These are phyloP conservation scores for Diabrotica balteata DNA, from an alignment of 2,888 invertebrate species.

Conservation along the genomic window DNA sequence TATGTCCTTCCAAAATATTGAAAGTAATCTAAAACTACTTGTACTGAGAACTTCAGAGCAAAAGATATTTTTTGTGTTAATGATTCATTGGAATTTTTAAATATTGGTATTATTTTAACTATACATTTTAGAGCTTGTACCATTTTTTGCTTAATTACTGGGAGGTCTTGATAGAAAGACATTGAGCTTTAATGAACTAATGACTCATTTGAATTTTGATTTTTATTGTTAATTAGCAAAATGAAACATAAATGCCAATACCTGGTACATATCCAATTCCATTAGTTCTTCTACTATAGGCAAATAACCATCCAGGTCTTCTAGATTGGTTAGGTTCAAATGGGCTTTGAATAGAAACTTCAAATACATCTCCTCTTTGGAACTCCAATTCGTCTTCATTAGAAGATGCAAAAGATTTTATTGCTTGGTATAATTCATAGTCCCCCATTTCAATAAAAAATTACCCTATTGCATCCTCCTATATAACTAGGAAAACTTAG, in stretches of 20 bases:
- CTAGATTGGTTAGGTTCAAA: constrained; percentile 49
- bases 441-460: constrained; percentile 56
- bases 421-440: constrained; percentile 58
- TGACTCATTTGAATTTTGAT: constrained; percentile 4
- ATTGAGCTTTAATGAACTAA: not conserved
- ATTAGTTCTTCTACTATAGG: constrained; percentile 58
- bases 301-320: constrained; percentile 58
- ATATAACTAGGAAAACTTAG: too few relatives aligned
- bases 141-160: too few relatives aligned
- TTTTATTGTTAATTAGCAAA: not conserved
- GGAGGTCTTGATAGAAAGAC: too few relatives aligned
- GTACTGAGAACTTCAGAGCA: not conserved
- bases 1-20: not conserved
- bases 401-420: constrained; percentile 55
- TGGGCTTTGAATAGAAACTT: constrained; percentile 55
- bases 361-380: constrained; percentile 60
- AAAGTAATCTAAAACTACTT: not conserved
- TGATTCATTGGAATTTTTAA: too few relatives aligned
- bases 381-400: constrained; percentile 53
- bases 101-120: too few relatives aligned
- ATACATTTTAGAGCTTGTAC: too few relatives aligned
- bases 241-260: constrained; percentile 39
- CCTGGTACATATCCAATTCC: constrained; percentile 60
- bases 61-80: too few relatives aligned
- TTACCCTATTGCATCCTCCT: constrained; percentile 34